A percentile compares a stretch with the other conserved stretches of the same genome.
These are phyloP conservation scores for Rotaria socialis DNA, from an alignment of 2,888 invertebrate species.

Conservation along the genomic window DNA sequence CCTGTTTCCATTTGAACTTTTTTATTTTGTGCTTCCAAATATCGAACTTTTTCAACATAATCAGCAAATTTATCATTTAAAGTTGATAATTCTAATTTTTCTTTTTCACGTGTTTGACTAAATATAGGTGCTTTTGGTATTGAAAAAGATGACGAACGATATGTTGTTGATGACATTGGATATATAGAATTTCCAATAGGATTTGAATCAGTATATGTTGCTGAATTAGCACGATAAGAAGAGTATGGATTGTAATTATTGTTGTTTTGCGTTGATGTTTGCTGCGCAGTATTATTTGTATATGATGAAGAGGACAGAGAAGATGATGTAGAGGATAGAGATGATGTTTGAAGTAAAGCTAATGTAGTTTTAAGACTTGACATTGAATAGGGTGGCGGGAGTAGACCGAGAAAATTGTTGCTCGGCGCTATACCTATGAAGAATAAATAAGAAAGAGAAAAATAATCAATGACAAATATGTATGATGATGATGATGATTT, in stretches of 20 bases:
- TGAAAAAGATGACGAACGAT: background rate
- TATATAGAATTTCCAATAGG: background rate
- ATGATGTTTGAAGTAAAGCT: background rate
- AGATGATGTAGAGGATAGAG: background rate
- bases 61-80: constrained; percentile 62
- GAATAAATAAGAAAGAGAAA: background rate
- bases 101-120: constrained; percentile 41
- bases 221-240: background rate
- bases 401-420: constrained; percentile 23
- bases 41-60: constrained; percentile 61
- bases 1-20: constrained; percentile 57
- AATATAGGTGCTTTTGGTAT: background rate
- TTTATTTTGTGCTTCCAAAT: constrained; percentile 60
- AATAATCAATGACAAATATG: background rate
- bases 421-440: constrained; percentile 13
- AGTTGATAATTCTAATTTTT: constrained; percentile 44
- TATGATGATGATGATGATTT: constrained; percentile 17
- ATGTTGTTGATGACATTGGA: background rate
- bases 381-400: constrained; percentile 3
- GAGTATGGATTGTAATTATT: background rate
- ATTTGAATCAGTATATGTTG: background rate
- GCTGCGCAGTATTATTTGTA: background rate
- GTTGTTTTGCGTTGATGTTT: background rate
- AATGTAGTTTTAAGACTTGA: background rate
- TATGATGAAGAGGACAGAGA: background rate